Percentiles rank a stretch among this genome's conserved stretches.
Conservation (phyloP, 2,113 vertebrate species). For the Corythornis madagascariensis region DNA sequence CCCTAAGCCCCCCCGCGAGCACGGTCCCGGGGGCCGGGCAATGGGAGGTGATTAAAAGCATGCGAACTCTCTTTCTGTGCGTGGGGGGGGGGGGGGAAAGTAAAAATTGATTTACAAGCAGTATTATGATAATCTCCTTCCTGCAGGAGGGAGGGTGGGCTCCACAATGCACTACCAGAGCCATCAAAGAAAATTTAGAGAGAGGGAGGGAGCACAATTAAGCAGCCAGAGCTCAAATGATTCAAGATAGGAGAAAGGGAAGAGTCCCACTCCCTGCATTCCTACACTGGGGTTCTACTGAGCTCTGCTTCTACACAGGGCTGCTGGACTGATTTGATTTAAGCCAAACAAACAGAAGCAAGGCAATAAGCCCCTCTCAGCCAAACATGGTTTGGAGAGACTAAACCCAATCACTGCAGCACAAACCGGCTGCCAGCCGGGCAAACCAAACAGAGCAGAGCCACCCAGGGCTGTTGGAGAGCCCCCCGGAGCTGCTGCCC, state of each 20-base stretch:
- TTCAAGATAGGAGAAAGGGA: conserved; percentile 34
- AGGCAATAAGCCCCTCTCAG: neutral
- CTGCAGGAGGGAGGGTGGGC: conserved; percentile 63
- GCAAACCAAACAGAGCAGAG: neutral
- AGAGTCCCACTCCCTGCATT: neutral
- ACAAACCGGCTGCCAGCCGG: neutral
- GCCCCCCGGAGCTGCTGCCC: neutral
- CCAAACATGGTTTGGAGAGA: neutral
- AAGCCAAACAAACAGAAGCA: neutral
- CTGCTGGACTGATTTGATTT: conserved; percentile 6
- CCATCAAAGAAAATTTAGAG: conserved; percentile 56
- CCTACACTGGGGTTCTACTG: neutral
- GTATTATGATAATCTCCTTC: conserved; percentile 72
- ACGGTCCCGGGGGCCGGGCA: no score
- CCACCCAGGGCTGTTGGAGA: neutral
- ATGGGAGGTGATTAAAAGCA: conserved; percentile 75
- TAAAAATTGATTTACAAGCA: conserved; percentile 77
- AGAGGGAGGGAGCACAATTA: conserved; percentile 39
- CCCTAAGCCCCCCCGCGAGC: no score
- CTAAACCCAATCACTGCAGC: conserved; percentile 47
- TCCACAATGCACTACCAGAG: conserved; percentile 4
- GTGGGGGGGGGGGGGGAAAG: neutral
- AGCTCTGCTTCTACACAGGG: neutral
- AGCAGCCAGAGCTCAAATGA: conserved; percentile 52
- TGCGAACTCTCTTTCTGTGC: no score